Evolutionary conservation across 2,113 vertebrate species (phyloP).

Genomic region (Podarcis cretensis): DNA sequence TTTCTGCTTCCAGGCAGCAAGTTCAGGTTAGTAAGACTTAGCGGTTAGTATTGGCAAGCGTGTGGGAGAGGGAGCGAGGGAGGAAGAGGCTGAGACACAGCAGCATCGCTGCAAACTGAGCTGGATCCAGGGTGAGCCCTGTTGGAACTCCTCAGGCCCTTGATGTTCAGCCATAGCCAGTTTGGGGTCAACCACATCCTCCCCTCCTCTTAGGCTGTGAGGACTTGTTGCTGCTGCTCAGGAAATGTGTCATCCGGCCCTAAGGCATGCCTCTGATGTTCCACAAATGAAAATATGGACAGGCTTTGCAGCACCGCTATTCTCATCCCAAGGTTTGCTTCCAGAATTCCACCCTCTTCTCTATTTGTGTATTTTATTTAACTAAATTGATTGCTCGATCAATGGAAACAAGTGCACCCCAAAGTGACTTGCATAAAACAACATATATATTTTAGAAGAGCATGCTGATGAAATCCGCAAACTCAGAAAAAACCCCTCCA

Average conservation of each 20-base stretch:
- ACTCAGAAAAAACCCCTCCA: too few relatives aligned
- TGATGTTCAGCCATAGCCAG: not conserved
- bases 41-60: too few relatives aligned
- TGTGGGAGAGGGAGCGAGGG: not conserved
- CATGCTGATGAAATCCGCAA: too few relatives aligned
- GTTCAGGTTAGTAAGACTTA: not conserved
- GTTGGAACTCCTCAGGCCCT: not conserved
- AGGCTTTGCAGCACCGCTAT: too few relatives aligned
- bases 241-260: slow-evolving; percentile 14
- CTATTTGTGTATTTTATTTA: too few relatives aligned
- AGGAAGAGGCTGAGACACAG: not conserved
- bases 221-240: not conserved
- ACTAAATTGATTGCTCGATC: too few relatives aligned
- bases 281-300: not conserved
- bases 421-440: too few relatives aligned
- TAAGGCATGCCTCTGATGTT: not conserved
- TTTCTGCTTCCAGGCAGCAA: not conserved
- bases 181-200: slow-evolving; percentile 27
- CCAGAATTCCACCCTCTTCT: not conserved
- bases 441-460: too few relatives aligned
- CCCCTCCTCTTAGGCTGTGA: not conserved
- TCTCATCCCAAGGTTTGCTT: not conserved
- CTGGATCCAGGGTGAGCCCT: not conserved
- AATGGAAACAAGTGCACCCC: too few relatives aligned
- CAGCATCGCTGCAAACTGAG: not conserved